Evolutionary conservation across 2,113 vertebrate genomes (phyloP).

Genomic region (Cromileptes altivelis): DNA sequence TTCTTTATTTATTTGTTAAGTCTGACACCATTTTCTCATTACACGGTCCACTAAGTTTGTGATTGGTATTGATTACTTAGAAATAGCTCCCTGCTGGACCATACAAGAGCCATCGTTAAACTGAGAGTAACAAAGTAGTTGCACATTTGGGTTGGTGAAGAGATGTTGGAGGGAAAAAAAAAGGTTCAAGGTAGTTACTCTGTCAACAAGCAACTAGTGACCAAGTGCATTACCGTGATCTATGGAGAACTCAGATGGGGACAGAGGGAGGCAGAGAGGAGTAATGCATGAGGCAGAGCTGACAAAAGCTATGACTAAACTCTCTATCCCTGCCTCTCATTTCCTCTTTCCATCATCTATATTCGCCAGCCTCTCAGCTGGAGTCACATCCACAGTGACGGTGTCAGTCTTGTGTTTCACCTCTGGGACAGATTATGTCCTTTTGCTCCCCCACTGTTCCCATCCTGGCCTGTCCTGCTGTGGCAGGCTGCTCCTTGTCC

Average conservation of each 20-base stretch:
- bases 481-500: conserved; percentile 44
- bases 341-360: not conserved
- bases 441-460: conserved; percentile 28
- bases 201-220: not conserved
- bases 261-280: not conserved
- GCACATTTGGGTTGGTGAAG: not conserved
- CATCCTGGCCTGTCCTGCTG: conserved; percentile 35
- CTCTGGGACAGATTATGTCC: conserved; percentile 38
- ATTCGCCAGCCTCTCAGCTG: not conserved
- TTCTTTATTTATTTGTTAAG: not conserved
- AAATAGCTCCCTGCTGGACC: conserved; percentile 34
- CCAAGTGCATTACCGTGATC: not conserved
- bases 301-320: not conserved
- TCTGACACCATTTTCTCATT: conserved; percentile 20
- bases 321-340: not conserved
- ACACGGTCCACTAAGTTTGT: conserved; percentile 5
- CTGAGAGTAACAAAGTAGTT: conserved; percentile 13
- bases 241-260: not conserved
- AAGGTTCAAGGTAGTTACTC: not conserved
- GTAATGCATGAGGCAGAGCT: not conserved
- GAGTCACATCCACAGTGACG: not conserved
- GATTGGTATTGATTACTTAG: conserved; percentile 34
- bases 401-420: not conserved
- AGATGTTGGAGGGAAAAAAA: not conserved
- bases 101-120: conserved; percentile 13